phyloP scores from a whole-genome alignment of 1,140 invertebrate species.

The Himalopsyche phryganea region DNA sequence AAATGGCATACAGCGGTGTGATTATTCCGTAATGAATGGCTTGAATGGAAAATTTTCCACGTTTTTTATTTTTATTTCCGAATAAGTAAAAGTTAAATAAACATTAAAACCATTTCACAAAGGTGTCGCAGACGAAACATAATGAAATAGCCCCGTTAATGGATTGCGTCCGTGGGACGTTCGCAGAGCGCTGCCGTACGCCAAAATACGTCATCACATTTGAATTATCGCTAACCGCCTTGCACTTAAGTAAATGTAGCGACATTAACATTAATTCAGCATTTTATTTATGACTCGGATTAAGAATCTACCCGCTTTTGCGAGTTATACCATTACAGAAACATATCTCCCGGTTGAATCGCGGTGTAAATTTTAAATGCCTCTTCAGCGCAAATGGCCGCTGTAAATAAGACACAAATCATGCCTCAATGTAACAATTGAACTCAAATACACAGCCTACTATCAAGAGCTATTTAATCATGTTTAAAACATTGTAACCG shows the following conservation, averaged over 20 bases:
- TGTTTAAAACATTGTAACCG: no score
- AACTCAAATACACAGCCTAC: no score
- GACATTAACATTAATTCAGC: conserved; percentile 35
- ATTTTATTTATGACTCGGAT: conserved; percentile 34
- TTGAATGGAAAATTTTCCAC: no score
- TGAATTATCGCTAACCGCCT: conserved; percentile 35
- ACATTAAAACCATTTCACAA: conserved; percentile 8
- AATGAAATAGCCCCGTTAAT: conserved; percentile 32
- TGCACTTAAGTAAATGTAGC: conserved; percentile 36
- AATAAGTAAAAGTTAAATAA: conserved; percentile 6
- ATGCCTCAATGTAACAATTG: no score
- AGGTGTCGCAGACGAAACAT: conserved; percentile 14
- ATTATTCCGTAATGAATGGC: no score
- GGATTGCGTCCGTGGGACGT: conserved; percentile 18
- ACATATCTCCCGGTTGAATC: conserved; percentile 25
- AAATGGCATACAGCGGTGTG: no score
- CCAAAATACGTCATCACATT: conserved; percentile 34
- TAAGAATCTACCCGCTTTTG: conserved; percentile 30
- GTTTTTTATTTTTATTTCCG: no score
- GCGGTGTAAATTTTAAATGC: conserved; percentile 23
- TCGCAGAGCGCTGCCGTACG: conserved; percentile 7
- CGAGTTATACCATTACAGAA: conserved; percentile 16
- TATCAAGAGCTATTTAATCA: no score
- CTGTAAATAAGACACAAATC: no score
- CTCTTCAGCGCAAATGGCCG: neutral